These are phyloP conservation scores for Lomographa bimaculata DNA, from an alignment of 2,888 invertebrate species.

Conservation along the genomic window DNA sequence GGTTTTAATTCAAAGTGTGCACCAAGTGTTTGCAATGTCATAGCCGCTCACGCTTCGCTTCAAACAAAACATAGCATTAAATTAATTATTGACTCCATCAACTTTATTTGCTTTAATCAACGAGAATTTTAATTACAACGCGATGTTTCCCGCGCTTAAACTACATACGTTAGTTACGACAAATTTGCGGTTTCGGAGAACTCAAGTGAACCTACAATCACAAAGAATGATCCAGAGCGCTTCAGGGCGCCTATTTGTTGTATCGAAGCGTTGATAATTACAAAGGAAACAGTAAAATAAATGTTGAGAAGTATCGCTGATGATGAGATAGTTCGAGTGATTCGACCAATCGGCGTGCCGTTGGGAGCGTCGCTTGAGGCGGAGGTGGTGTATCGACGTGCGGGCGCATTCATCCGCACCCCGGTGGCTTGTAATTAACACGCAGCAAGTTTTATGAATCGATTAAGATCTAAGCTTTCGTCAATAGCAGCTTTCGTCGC, in stretches of 20 bases:
- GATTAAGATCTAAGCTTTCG: conserved; percentile 83
- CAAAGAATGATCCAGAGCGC: conserved; percentile 15
- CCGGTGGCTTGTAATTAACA: conserved; percentile 83
- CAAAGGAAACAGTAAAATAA: conserved; percentile 64
- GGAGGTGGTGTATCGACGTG: conserved; percentile 33
- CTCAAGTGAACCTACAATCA: conserved; percentile 26
- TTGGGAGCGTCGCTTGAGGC: conserved; percentile 62
- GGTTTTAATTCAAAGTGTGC: conserved; percentile 56
- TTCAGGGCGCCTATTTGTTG: conserved; percentile 26
- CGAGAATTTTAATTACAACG: conserved; percentile 51
- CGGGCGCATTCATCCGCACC: conserved; percentile 60
- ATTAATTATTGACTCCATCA: conserved; percentile 50
- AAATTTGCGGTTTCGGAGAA: conserved; percentile 32
- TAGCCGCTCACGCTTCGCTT: conserved; percentile 61
- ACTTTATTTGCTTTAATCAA: conserved; percentile 50
- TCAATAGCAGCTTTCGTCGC: conserved; percentile 80
- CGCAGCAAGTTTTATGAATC: conserved; percentile 81
- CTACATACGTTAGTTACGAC: conserved; percentile 37
- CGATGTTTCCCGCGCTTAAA: conserved; percentile 39
- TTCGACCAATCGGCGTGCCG: conserved; percentile 54
- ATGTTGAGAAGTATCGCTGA: conserved; percentile 65
- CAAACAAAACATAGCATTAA: conserved; percentile 55
- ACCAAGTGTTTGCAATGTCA: conserved; percentile 53
- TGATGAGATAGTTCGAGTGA: conserved; percentile 70
- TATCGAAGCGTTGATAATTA: conserved; percentile 50